These are phyloP conservation scores for Bombylius major DNA, from an alignment of 2,888 invertebrate species.

Conservation along the genomic window DNA sequence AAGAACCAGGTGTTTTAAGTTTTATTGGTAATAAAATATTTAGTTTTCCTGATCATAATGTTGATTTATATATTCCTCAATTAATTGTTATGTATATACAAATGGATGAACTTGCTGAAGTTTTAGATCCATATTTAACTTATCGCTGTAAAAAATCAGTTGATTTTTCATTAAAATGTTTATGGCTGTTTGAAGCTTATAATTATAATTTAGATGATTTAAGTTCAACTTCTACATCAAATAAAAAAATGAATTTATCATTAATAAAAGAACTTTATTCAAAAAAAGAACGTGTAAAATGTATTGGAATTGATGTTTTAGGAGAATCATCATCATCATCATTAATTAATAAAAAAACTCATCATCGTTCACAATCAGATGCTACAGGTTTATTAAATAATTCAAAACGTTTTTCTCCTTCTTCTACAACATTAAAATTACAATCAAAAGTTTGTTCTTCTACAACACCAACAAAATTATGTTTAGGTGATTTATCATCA, in stretches of 20 bases:
- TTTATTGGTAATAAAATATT: constrained; percentile 98
- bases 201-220: constrained; percentile 33
- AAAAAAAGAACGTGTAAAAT: constrained; percentile 29
- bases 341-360: constrained; percentile 51
- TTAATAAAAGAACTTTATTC: constrained; percentile 36
- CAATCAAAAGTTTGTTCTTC: constrained; percentile 26
- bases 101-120: constrained; percentile 94
- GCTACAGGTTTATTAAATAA: constrained; percentile 54
- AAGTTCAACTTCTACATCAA: constrained; percentile 17
- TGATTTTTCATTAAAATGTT: constrained; percentile 90
- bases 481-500: constrained; percentile 81
- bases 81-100: constrained; percentile 97
- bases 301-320: constrained; percentile 8
- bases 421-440: constrained; percentile 22
- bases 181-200: constrained; percentile 94
- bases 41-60: constrained; percentile 80
- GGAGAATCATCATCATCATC: too few relatives aligned
- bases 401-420: constrained; percentile 18
- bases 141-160: constrained; percentile 84
- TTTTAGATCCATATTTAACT: constrained; percentile 68
- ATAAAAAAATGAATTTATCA: constrained; percentile 32
- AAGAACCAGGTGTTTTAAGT: constrained; percentile 94
- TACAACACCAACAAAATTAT: constrained; percentile 45
- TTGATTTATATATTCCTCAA: constrained; percentile 97
- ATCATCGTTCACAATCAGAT: constrained; percentile 66